phyloP scores from a whole-genome alignment of 1,140 invertebrate genomes.

The Mercenaria mercenaria region DNA sequence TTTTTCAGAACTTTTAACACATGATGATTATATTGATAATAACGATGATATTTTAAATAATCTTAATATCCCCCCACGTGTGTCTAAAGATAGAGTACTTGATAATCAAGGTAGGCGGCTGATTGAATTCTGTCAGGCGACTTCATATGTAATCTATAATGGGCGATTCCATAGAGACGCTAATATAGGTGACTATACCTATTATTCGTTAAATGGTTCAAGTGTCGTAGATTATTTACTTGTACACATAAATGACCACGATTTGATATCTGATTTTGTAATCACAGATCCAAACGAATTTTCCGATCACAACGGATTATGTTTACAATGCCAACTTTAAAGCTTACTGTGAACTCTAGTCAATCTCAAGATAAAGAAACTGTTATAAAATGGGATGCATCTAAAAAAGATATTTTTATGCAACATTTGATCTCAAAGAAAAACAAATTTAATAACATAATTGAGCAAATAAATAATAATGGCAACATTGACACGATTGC shows the following conservation, averaged over 20 bases:
- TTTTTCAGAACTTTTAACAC: not conserved
- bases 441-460: too few relatives aligned
- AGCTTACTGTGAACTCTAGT: too few relatives aligned
- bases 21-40: not conserved
- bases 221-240: not conserved
- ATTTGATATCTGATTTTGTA: not conserved
- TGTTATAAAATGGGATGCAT: too few relatives aligned
- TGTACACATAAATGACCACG: not conserved
- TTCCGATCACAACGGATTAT: not conserved
- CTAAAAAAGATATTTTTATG: too few relatives aligned
- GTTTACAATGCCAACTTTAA: not conserved
- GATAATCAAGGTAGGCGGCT: conserved; percentile 6
- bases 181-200: not conserved
- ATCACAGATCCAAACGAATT: not conserved
- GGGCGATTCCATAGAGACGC: not conserved
- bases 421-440: not conserved
- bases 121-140: conserved; percentile 29
- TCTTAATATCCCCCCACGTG: not conserved
- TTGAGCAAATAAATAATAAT: too few relatives aligned
- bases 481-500: too few relatives aligned
- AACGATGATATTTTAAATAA: not conserved
- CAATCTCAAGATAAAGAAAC: too few relatives aligned
- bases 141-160: not conserved
- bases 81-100: not conserved
- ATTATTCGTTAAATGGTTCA: too few relatives aligned